Base-by-base conservation (phyloP, 2,113 vertebrate species). In the Kryptolebias marmoratus region DNA sequence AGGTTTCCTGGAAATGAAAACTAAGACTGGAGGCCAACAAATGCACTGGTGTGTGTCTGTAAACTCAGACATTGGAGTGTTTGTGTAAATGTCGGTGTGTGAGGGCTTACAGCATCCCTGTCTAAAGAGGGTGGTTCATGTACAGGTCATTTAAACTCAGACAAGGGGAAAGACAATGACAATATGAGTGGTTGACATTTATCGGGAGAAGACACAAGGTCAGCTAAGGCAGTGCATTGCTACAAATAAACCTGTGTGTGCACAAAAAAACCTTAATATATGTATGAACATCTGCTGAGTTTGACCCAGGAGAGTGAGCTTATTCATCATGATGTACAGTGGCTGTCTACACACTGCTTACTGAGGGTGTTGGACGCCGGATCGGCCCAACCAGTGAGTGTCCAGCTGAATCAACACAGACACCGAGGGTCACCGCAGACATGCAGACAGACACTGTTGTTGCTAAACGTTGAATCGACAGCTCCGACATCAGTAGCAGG, bases 401-500 rank as follows among this genome's bases (percentile, higher is more conserved):
- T 71, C 76, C 88, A 92, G 89, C 88, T 93, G 90, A 85, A 85
- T 83, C 87, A 91, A 89, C 85, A 91, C 68, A 80, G 64, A 65
- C 59, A 31, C 66, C 1, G 50, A 39, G 69, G 77, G 79, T 81
- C 82, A 74, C 68, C 68, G 42, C 64, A 86, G 73, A 82, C 74
- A 76, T 60, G 56, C 47, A 45, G 73, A 61, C 68, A 52, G 39
- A 50, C 67, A 86, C 71, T 72, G 70, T 88, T 87, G 87, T 81
- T 86, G 84, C 85, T 88, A 88, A 85, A 86, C 73, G 75, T 60
- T 85, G 88, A 81, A 68, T 54, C 47, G 54, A 56, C 64, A 65
- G 68, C 28, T 75, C 80, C 22, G 77, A 72, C 75, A 64, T 76
- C 71, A 68, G 80, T 65, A 72, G 79, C 77, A 73, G 78, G 69